phyloP scores from a whole-genome alignment of 2,888 invertebrate species.

The Drosophila tripunctata region DNA sequence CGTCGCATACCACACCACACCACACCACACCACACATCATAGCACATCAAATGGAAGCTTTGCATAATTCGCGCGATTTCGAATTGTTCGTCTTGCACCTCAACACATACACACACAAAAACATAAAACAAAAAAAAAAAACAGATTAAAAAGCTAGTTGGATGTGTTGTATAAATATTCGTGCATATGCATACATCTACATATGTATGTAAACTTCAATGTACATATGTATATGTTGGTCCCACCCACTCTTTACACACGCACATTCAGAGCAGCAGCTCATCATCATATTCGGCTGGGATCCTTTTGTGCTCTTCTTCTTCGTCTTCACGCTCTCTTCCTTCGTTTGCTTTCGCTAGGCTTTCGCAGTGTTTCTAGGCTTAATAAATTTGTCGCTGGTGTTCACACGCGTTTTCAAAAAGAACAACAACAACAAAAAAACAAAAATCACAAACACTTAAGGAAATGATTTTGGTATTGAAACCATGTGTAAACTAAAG shows the following conservation, averaged over 20 bases:
- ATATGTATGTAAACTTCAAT: neutral
- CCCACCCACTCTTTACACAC: constrained; percentile 39
- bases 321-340: neutral
- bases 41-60: constrained; percentile 30
- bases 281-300: constrained; percentile 29
- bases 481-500: constrained; percentile 38
- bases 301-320: constrained; percentile 23
- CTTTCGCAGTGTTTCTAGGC: neutral
- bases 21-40: constrained; percentile 3
- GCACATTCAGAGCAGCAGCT: constrained; percentile 40
- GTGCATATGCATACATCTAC: neutral
- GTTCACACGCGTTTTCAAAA: constrained; percentile 39
- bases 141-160: neutral
- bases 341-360: neutral
- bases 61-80: constrained; percentile 62
- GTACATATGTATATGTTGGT: constrained; percentile 15
- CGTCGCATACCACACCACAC: neutral
- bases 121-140: constrained; percentile 1
- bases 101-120: constrained; percentile 11
- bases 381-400: constrained; percentile 11
- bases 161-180: constrained; percentile 6
- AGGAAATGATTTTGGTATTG: constrained; percentile 15
- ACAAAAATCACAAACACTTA: constrained; percentile 17
- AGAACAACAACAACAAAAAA: constrained; percentile 44
- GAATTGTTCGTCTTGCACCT: constrained; percentile 29